Evolutionary conservation across 2,113 vertebrate species (phyloP).

Genomic region (Plecotus auritus): DNA sequence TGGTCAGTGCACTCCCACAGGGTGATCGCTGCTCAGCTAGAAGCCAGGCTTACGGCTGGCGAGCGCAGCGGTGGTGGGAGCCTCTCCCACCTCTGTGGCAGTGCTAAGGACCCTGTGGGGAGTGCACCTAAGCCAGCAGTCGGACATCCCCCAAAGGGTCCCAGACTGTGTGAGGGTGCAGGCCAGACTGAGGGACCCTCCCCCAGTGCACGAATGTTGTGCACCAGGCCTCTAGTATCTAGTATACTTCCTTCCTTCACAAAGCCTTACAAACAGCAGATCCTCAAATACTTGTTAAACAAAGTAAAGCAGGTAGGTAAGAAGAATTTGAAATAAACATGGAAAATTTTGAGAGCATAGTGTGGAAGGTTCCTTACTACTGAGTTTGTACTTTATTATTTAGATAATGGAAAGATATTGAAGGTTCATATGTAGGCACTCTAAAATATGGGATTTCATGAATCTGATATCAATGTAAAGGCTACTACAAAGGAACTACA

Average conservation of each 20-base stretch:
- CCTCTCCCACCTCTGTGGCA: no score
- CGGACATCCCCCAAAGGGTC: no score
- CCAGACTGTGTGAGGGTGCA: no score
- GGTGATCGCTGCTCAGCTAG: no score
- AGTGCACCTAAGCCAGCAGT: no score
- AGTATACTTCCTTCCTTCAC: neutral
- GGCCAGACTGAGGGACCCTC: no score
- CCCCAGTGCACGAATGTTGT: no score
- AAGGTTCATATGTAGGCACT: neutral
- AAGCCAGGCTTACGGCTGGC: no score
- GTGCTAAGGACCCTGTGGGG: no score
- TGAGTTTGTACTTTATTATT: constrained; percentile 16
- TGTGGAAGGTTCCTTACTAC: neutral
- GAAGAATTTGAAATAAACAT: neutral
- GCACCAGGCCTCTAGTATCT: neutral
- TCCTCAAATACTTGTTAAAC: constrained; percentile 5
- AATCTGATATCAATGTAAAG: neutral
- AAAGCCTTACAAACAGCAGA: neutral
- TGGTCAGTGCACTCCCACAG: no score
- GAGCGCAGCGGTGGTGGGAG: no score
- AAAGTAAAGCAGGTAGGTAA: neutral
- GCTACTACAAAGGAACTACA: neutral
- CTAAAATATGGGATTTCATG: neutral
- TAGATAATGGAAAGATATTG: neutral
- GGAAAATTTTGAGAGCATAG: neutral